Base-by-base conservation (phyloP, 2,888 invertebrate species). In the Caenorhabditis drosophilae region DNA sequence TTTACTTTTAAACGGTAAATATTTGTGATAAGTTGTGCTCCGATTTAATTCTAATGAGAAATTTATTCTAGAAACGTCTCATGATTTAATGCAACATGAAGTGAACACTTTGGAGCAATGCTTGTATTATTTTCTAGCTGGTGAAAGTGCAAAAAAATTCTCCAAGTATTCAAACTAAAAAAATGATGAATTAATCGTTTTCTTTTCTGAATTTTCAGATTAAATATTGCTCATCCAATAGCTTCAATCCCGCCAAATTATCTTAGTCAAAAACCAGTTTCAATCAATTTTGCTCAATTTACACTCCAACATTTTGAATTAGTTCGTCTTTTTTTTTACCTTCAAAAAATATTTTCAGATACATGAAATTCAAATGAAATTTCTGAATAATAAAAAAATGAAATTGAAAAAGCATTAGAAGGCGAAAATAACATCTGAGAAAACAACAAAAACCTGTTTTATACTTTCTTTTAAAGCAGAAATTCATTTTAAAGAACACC, bases 291-390 rank as follows among this genome's bases (percentile, higher is more conserved):
- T 59, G 70, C 76, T 6, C 78, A 82, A 48, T 71, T 82, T 49
- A 80, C 80, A 2, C 75, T 82, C 20, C 82, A 82, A 46, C 81
- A 82, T 54, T 81, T 80, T 52, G 81, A 81, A 48, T 56, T 82
- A 70, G 81, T 81, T 31, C 53, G 66, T 38, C 11, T 9, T 45
- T 15, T 9, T 22, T 7, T 22, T n/a, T 9, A 11, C 6, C 18
- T 6, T 18, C 42, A 22, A 42, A 20, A 22, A 38, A 11, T 16
- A 11, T 4, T 23, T 42, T 42, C 22, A 42, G 12, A 31, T 38
- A 25, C 2, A n/a, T 50, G n/a, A n/a, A n/a, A n/a, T n/a, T n/a
- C n/a, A n/a, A n/a, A n/a, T n/a, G n/a, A n/a, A n/a, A n/a, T n/a
- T n/a, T n/a, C n/a, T n/a, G n/a, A n/a, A 11, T 35, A 12, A 7